Percentiles rank a stretch among this genome's conserved stretches.
Conservation (phyloP, 2,113 vertebrate genomes). For the Gobius niger region DNA sequence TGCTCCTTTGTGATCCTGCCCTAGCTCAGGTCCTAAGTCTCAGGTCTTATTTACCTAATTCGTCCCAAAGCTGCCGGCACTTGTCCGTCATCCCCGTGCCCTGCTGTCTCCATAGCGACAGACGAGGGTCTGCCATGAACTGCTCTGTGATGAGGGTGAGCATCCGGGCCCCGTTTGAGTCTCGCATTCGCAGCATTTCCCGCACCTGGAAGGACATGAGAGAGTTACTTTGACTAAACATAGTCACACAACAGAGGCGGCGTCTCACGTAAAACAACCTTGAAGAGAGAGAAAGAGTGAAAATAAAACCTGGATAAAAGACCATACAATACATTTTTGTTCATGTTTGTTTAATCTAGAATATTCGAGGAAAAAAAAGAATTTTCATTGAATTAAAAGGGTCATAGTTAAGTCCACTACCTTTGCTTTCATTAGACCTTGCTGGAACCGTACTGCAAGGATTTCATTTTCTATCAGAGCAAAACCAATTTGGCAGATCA, state of each 20-base stretch:
- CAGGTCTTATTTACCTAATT: constrained; percentile 80
- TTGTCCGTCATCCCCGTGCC: constrained; percentile 98
- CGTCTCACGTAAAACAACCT: not conserved
- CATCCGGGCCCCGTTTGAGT: constrained; percentile 97
- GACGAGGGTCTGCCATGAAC: constrained; percentile 97
- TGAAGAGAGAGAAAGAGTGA: not conserved
- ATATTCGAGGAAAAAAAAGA: not conserved
- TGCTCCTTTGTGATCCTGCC: not conserved
- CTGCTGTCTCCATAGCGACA: constrained; percentile 97
- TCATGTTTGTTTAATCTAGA: not conserved
- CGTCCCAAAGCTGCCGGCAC: constrained; percentile 97
- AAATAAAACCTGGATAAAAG: not conserved
- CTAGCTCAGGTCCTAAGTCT: not conserved
- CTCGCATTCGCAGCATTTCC: constrained; percentile 98
- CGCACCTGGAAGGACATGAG: constrained; percentile 81
- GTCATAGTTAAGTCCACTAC: not conserved
- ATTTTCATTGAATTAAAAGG: not conserved
- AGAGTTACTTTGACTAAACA: constrained; percentile 15
- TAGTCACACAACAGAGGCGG: not conserved
- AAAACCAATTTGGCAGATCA: no score
- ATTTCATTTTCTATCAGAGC: not conserved
- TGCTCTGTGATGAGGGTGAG: constrained; percentile 96
- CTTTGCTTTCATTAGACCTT: not conserved
- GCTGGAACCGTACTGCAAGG: not conserved
- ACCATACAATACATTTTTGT: constrained; percentile 1